Base-by-base conservation (phyloP, 1,140 invertebrate genomes). In the Tribolium castaneum region DNA sequence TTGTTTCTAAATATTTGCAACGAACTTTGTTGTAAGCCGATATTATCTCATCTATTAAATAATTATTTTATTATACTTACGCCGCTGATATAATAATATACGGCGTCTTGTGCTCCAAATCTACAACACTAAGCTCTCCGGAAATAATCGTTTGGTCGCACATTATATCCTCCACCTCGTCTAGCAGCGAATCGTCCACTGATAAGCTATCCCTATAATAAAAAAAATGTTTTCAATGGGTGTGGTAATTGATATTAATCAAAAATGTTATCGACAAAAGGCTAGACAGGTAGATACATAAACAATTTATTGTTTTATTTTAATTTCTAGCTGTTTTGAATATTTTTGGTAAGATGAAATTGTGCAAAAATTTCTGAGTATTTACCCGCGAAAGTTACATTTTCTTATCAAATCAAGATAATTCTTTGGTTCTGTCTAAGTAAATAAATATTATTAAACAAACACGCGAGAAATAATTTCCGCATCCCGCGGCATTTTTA, bases 91-190 rank as follows among this genome's bases (percentile, higher is more conserved):
- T 12, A 71, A 75, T 70, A n/a, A 54, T 14, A 35, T 59, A 75
- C 6, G 77, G 66, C 70, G 59, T 76, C 30, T 52, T 79, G 25
- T 22, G 4, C 13, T 66, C 59, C 34, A 75, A 62, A 62, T 1
- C 34, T 6, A 66, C 12, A 10, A 76, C 12, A 39, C 77, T 76
- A 19, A 75, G 9, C 54, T 82, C 80, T 2, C 74, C 30, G 5
- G 75, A 78, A 51, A 82, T 50, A 13, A 82, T 78, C 13, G 80
- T 30, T 56, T 82, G 80, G 59, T 81, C 80, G 50, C 73, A 76
- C 81, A 81, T 82, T 14, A 81, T 82, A 56, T 82, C 80, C 49
- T 82, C 81, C 12, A 78, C 80, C 22, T 77, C 78, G 12, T 66
- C 13, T 6, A 35, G 35, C 13, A 66, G 30, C 3, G 30, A 12